Conservation (phyloP, 2,113 vertebrate species). For the Plecotus auritus region DNA sequence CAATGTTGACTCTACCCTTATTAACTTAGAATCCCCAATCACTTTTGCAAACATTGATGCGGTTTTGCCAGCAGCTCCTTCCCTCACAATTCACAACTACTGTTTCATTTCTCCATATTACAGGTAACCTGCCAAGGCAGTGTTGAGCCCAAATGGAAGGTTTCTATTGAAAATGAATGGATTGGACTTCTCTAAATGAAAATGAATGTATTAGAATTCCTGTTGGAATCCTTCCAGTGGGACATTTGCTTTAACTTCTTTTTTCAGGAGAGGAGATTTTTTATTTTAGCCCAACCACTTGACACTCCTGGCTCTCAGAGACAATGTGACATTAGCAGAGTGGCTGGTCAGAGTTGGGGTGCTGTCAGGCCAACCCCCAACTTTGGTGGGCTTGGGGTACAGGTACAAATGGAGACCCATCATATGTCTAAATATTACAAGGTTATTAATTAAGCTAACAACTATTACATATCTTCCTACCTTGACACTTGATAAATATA, state of each 20-base stretch:
- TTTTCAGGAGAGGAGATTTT: not conserved
- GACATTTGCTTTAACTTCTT: not conserved
- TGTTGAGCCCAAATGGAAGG: not conserved
- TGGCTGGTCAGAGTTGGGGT: not conserved
- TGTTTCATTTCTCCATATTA: not conserved
- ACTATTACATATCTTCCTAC: not conserved
- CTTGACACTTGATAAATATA: not conserved
- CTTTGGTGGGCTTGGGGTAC: not conserved
- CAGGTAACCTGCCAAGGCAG: not conserved
- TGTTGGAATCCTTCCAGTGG: not conserved
- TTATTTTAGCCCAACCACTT: not conserved
- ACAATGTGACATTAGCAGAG: not conserved
- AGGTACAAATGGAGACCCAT: not conserved
- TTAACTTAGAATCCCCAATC: not conserved
- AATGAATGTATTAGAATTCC: not conserved
- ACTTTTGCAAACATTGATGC: not conserved
- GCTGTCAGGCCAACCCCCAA: not conserved
- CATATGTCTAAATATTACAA: not conserved
- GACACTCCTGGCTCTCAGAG: not conserved
- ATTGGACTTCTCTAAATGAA: not conserved
- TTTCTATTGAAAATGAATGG: not conserved
- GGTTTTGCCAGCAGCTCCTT: not conserved
- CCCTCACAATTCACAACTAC: not conserved
- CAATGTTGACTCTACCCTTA: not conserved
- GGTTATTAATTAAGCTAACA: not conserved